Evolutionary conservation across 2,113 vertebrate species (phyloP).

Genomic region (Pyxicephalus adspersus): DNA sequence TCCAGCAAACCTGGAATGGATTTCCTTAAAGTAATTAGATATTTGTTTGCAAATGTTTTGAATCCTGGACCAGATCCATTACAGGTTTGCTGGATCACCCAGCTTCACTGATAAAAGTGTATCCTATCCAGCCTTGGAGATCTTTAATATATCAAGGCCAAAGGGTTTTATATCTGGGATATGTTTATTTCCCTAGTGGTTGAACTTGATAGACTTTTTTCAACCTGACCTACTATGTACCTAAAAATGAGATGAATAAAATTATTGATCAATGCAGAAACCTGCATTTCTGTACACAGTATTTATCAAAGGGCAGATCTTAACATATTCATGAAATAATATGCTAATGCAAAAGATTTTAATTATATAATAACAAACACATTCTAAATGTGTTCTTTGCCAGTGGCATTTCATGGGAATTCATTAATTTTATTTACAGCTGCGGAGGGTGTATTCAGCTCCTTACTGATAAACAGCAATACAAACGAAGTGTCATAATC

Average conservation of each 20-base stretch:
- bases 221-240: too few species aligned
- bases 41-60: too few species aligned
- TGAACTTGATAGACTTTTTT: too few species aligned
- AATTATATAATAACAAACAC: constrained; percentile 15
- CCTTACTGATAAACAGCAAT: neutral
- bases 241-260: neutral
- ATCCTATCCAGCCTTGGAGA: too few species aligned
- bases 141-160: too few species aligned
- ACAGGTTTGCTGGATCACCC: too few species aligned
- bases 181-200: too few species aligned
- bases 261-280: constrained; percentile 10
- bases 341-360: constrained; percentile 6
- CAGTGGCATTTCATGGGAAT: neutral
- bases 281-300: neutral
- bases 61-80: too few species aligned
- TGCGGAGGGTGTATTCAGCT: neutral
- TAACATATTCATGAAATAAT: constrained; percentile 6
- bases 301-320: neutral
- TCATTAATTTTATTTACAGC: constrained; percentile 8
- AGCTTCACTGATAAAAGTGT: too few species aligned
- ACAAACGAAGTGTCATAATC: neutral
- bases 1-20: too few species aligned
- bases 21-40: too few species aligned
- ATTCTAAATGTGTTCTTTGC: neutral
- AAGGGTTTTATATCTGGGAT: too few species aligned